A percentile compares a stretch with the other conserved stretches of the same genome.
Evolutionary conservation across 1,140 invertebrate genomes (phyloP).

Genomic region (Lordiphosa clarofinis): DNA sequence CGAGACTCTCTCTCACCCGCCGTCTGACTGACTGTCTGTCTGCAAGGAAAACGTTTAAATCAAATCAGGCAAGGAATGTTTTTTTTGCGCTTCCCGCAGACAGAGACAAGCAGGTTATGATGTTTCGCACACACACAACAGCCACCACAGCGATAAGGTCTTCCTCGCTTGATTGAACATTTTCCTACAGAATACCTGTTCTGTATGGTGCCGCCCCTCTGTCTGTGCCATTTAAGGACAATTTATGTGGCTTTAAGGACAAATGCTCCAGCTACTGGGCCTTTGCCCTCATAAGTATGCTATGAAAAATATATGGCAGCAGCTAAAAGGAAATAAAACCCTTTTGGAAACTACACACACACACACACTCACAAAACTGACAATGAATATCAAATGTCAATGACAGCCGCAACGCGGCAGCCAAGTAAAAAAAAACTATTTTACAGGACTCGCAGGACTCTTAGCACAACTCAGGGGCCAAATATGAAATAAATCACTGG

Average conservation of each 20-base stretch:
- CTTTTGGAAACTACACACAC: constrained; percentile 27
- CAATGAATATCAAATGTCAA: constrained; percentile 73
- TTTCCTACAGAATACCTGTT: constrained; percentile 47
- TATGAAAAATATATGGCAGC: constrained; percentile 55
- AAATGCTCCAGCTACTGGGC: constrained; percentile 36
- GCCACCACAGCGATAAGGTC: constrained; percentile 34
- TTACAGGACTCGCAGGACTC: constrained; percentile 34
- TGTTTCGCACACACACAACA: constrained; percentile 25
- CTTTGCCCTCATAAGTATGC: constrained; percentile 67
- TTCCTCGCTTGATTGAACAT: constrained; percentile 56
- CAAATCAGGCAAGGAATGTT: constrained; percentile 58
- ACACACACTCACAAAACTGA: constrained; percentile 32
- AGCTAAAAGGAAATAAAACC: constrained; percentile 3
- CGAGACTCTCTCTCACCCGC: constrained; percentile 1
- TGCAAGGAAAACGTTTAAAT: constrained; percentile 66
- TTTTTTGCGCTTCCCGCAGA: constrained; percentile 39
- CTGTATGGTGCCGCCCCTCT: background rate
- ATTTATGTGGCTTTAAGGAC: constrained; percentile 68
- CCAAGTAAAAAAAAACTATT: constrained; percentile 64
- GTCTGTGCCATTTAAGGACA: constrained; percentile 20
- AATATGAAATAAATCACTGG: constrained; percentile 77
- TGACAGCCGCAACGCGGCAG: constrained; percentile 53
- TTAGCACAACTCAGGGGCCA: constrained; percentile 25
- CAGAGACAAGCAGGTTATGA: constrained; percentile 42
- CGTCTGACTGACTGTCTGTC: constrained; percentile 13